A percentile compares a stretch with the other conserved stretches of the same genome.
These are phyloP conservation scores for Porphyrio hochstetteri DNA, from an alignment of 2,113 vertebrate genomes.

Conservation along the genomic window DNA sequence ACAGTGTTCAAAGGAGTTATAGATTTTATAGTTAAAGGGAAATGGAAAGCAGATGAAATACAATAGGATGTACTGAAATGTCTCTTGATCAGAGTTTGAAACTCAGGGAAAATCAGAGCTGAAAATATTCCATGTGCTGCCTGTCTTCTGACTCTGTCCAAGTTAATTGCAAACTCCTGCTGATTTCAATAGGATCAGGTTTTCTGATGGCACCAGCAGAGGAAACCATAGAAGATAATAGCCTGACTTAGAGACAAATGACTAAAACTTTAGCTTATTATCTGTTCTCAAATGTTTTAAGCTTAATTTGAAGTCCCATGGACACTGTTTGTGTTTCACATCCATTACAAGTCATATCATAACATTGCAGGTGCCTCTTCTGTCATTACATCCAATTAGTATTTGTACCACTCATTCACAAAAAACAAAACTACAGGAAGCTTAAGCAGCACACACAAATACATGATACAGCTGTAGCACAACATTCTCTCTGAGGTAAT, in stretches of 20 bases:
- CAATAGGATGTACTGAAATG: neutral
- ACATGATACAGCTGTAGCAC: neutral
- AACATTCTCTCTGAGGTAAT: neutral
- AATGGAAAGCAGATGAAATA: slow-evolving; percentile 10
- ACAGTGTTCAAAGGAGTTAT: neutral
- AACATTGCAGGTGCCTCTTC: neutral
- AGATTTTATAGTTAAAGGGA: neutral
- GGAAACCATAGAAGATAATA: neutral
- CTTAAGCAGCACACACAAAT: neutral
- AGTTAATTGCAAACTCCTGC: slow-evolving; percentile 19
- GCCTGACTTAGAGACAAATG: neutral
- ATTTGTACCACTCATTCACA: neutral
- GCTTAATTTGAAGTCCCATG: neutral
- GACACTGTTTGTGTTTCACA: neutral
- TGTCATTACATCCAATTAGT: neutral
- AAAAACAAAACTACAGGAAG: neutral
- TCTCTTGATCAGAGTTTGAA: slow-evolving; percentile 15
- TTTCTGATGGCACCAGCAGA: neutral
- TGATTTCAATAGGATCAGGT: neutral
- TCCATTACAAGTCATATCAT: neutral
- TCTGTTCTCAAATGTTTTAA: neutral
- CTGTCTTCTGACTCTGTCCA: neutral
- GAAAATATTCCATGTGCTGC: neutral
- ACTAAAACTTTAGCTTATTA: neutral
- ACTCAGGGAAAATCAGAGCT: neutral